Evolutionary conservation across 1,140 invertebrate genomes (phyloP), one percentile per base, ranked within the genome.

Genomic region (Odontomachus brunneus): DNA sequence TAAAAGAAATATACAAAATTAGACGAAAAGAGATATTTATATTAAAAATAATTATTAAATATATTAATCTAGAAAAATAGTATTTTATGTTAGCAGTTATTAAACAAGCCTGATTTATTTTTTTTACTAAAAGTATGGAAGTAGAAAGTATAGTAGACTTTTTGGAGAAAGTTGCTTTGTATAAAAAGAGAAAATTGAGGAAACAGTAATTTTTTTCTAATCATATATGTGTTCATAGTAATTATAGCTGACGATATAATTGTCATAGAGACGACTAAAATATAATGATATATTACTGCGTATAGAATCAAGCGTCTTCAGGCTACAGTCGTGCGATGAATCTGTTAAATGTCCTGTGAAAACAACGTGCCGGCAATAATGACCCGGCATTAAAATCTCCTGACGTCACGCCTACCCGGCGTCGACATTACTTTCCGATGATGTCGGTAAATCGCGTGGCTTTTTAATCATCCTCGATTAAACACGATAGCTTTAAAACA

Each of bases 301-400:
- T 49, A 5, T 2, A 60, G 4, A 33, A 33, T 51, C 49, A 65
- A 65, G 19, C 17, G 12, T 15, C 26, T 73, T 26, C 2, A 17
- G 33, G 38, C 22, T 11, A 14, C 48, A 59, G 55, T 29, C 53
- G 44, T 29, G 24, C 33, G 55, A 62, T n/a, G 63, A 51, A 62
- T 38, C 9, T 73, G 60, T 75, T 75, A 75, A 63, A 63, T 44
- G 44, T 75, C 48, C 59, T 80, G 19, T 57, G 33, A 71, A 80
- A 80, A 80, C 69, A 80, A 80, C 75, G 49, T n/a, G 33, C 22
- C 62, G 33, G 51, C 65, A 69, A 71, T 80, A 69, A 80, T 80
- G 51, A 69, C 75, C 75, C 65, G 65, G 75, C 75, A 80, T 80
- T 80, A 80, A 80, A 80, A 80, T 80, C 75, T 80, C 75, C 51